Base-by-base conservation (phyloP, 2,797 vertebrate genomes). In the Gallirallus australis region DNA sequence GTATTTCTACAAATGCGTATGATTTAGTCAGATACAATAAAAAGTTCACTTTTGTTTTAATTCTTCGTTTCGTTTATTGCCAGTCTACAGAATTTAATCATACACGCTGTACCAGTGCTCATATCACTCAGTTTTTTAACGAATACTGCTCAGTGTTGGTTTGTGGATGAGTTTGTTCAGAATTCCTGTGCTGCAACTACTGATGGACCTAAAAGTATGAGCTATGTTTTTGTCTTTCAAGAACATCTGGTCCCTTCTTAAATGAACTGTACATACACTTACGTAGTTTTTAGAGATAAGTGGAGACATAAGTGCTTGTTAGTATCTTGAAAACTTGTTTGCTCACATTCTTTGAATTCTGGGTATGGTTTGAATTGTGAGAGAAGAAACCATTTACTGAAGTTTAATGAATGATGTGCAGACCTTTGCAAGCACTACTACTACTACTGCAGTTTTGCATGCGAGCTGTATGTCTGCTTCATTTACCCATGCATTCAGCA, bases 331-430 rank as follows among this genome's bases (percentile, higher is more conserved):
- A 85, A 87, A 87, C 53, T 85, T 86, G 84, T 71, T 85, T 85
- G 86, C 63, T 87, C 27, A 11, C 90, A 66, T 96, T 96, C 95
- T 94, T 93, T 86, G 80, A 73, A 94, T 97, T 94, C 91, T 90
- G 59, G 28, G 56, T 76, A 14, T 31, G 33, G 31, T 56, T 60
- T 50, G 66, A 94, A 50, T 42, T 71, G 45, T 54, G 33, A 90
- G 42, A 82, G 47, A 28, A 59, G 64, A 54, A 61, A 37, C 69
- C 30, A 8, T 76, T 72, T 65, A 60, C 48, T 40, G 12, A 78
- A 63, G 24, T 70, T 35, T 76, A 14, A 28, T 27, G 69, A 89
- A 53, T 27, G 28, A 35, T 15, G 24, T 35, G 39, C n/a, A 80
- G 37, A 75, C 56, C 27, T 85, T 47, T 61, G 54, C 40, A 73